Base-by-base conservation (phyloP, 2,797 vertebrate genomes). In the Anas acuta region DNA sequence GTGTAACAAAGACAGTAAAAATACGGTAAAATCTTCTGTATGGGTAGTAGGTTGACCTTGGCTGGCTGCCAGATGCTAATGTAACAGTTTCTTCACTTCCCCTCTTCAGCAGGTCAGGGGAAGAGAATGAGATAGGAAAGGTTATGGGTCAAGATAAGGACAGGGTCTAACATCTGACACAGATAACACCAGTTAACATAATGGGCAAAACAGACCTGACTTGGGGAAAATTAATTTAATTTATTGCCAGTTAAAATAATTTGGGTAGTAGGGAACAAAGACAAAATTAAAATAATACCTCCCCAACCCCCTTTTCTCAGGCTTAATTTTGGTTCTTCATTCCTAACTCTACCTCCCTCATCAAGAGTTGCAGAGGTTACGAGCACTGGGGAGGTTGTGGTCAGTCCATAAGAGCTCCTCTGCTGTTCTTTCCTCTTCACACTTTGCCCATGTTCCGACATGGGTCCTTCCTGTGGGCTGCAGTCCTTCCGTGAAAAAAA, bases 311-410 rank as follows among this genome's bases (percentile, higher is more conserved):
- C 19, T 89, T 47, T 77, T 74, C 13, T 12, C 25, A 67, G 9
- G 9, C 8, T 49, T 5, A 16, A 11, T 19, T 82, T 37, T 21
- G 28, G 6, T 69, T 16, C 11, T 77, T 70, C 0, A 7, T 62
- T 78, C 15, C 16, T 2, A 1, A 21, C 14, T 54, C 16, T 54
- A 1, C 15, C 13, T 54, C 13, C 43, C 1, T 6, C 9, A 26
- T 71, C 7, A n/a, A 71, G 9, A 1, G 2, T 10, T 28, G 35
- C 10, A 64, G 57, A 43, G 9, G 2, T 3, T 43, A 17, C 30
- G 25, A 5, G 30, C 16, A 65, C 37, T 22, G 11, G 3, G 5
- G 5, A 41, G 3, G 4, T 12, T n/a, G 4, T 17, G 26, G 1
- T 41, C 23, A 73, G 13, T 25, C 20, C 11, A 3, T 67, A 51